phyloP scores from a whole-genome alignment of 2,888 invertebrate species.

The Galeopsomyia nigrocyanea region DNA sequence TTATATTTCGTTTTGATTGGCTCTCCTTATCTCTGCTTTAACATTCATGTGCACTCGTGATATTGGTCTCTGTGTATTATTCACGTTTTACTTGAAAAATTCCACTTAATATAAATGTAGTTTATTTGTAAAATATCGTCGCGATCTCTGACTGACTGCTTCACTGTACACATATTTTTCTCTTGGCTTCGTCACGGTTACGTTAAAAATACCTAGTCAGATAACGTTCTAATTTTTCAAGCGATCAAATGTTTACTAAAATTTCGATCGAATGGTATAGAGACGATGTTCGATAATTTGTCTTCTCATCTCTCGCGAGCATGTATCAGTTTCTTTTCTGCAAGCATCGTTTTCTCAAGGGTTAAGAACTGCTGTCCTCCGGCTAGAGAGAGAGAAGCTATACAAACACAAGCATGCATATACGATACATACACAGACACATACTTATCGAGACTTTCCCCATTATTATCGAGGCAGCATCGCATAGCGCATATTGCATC shows the following conservation, averaged over 20 bases:
- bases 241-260: no score
- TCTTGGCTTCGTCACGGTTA: no score
- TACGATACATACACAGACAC: constrained; percentile 48
- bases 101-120: constrained; percentile 31
- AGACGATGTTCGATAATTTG: no score
- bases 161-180: no score
- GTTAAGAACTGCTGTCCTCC: constrained; percentile 50
- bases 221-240: no score
- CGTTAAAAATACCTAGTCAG: no score
- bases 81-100: constrained; percentile 43
- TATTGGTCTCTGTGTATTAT: constrained; percentile 16
- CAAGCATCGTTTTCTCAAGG: not conserved
- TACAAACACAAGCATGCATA: constrained; percentile 59
- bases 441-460: constrained; percentile 56
- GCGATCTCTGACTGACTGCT: no score
- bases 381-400: constrained; percentile 28
- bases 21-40: constrained; percentile 43
- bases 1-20: constrained; percentile 48
- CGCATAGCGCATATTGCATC: constrained; percentile 63
- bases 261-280: no score
- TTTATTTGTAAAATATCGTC: not conserved
- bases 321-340: no score
- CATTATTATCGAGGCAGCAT: constrained; percentile 62
- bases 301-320: no score
- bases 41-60: constrained; percentile 26